Conservation (phyloP, 1,140 invertebrate genomes). For the Trichonephila clavata region DNA sequence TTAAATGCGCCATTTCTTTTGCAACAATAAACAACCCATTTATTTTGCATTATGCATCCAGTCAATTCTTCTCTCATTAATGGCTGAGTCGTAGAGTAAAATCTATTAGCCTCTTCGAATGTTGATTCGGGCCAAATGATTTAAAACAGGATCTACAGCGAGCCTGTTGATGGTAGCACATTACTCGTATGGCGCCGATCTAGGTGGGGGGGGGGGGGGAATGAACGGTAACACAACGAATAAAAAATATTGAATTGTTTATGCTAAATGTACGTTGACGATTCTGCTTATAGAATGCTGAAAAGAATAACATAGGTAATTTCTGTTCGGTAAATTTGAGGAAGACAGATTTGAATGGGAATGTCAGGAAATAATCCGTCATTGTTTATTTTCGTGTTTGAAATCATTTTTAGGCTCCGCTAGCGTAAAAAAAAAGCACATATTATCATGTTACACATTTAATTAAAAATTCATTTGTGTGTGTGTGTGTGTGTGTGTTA, state of each 20-base stretch:
- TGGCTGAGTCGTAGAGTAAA: not conserved
- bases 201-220: not conserved
- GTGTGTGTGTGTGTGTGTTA: too few species aligned
- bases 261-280: not conserved
- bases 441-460: too few species aligned
- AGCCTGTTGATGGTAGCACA: slow-evolving; percentile 22
- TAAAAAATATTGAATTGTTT: not conserved
- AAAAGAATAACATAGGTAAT: not conserved
- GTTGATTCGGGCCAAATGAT: slow-evolving; percentile 24
- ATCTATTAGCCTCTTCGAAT: slow-evolving; percentile 16
- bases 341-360: not conserved
- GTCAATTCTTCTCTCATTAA: not conserved
- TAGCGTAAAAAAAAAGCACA: too few species aligned
- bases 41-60: not conserved
- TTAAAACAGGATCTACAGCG: not conserved
- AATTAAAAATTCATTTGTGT: too few species aligned
- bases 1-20: not conserved
- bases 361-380: not conserved
- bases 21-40: not conserved
- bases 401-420: too few species aligned
- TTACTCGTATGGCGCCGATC: slow-evolving; percentile 9
- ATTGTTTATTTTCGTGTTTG: too few species aligned
- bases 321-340: not conserved
- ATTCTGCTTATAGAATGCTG: not conserved
- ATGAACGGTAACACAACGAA: not conserved